Base-by-base conservation (phyloP, 1,140 invertebrate species). In the Brachionus angularis region DNA sequence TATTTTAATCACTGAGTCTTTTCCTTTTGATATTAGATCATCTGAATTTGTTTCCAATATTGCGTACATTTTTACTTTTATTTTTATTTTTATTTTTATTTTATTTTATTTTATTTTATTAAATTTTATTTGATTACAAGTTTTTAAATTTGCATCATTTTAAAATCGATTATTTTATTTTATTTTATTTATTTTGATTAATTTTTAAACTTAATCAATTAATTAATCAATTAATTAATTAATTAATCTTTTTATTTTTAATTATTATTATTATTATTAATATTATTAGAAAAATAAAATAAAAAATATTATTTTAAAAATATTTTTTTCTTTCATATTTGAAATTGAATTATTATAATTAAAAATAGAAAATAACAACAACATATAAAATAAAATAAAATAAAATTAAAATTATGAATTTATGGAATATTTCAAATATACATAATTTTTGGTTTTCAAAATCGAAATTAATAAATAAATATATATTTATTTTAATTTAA, bases 1-100 rank as follows among this genome's bases (percentile, higher is more conserved):
- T 82, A 91, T 93, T 82, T 50, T 67, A 23, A 67, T 33, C 2
- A 67, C 33, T 8, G 62, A 46, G 12, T 67, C 42, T 4, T 67
- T 33, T 31, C 62, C 62, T 27, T 67, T 67, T 18, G 42, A 47
- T 18, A 18, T 50, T 7, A 67, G 33, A 16, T 67, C 62, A 36
- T 67, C 47, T 12, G 44, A 47, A 50, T 67, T 67, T 16, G 31
- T 50, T 46, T 67, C 62, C 2, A 67, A 50, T 34, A 67, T 31
- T 21, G 42, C 62, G 44, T 47, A 67, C 62, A 67, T 67, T 21
- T 36, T 61, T 52, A 29, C n/a, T 29, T n/a, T n/a, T 5, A 29
- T 52, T 8, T 29, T 12, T 52, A 52, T 14, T 14, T 52, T 29
- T 16, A 52, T 10, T 52, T 14, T 52, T 12, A 23, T 5, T 52